These are phyloP conservation scores for Equus quagga DNA, from an alignment of 2,113 vertebrate species.

Conservation along the genomic window DNA sequence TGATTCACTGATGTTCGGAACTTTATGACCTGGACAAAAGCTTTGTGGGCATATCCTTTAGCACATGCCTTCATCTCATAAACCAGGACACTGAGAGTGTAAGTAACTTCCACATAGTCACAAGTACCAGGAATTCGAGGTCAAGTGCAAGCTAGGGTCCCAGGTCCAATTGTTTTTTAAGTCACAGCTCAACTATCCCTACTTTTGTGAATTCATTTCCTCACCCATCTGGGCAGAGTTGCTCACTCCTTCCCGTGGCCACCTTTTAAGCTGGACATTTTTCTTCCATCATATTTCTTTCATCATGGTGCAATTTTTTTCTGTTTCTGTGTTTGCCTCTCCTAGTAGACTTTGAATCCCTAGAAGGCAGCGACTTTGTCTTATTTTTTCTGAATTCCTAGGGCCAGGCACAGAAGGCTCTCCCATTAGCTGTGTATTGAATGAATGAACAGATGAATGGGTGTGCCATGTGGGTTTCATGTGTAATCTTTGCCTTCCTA, in stretches of 20 bases:
- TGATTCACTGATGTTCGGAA: neutral
- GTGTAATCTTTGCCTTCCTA: neutral
- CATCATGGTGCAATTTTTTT: neutral
- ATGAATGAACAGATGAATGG: neutral
- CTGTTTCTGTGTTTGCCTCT: neutral
- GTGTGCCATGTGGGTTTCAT: neutral
- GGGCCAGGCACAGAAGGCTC: neutral
- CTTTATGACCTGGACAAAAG: neutral
- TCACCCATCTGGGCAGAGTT: neutral
- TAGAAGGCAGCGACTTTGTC: neutral
- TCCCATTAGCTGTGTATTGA: neutral
- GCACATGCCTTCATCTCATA: neutral
- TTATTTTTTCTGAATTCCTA: constrained; percentile 13
- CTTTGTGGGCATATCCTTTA: neutral
- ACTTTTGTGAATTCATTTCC: neutral
- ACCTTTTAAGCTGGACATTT: neutral
- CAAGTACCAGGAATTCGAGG: neutral
- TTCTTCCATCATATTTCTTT: neutral
- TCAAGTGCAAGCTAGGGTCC: neutral
- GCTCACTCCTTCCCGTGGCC: neutral
- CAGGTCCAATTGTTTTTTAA: neutral
- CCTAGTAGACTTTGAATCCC: neutral
- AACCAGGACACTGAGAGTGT: neutral
- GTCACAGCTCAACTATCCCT: neutral
- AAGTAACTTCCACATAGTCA: neutral